phyloP scores from a whole-genome alignment of 2,113 vertebrate species.

The Numida meleagris region DNA sequence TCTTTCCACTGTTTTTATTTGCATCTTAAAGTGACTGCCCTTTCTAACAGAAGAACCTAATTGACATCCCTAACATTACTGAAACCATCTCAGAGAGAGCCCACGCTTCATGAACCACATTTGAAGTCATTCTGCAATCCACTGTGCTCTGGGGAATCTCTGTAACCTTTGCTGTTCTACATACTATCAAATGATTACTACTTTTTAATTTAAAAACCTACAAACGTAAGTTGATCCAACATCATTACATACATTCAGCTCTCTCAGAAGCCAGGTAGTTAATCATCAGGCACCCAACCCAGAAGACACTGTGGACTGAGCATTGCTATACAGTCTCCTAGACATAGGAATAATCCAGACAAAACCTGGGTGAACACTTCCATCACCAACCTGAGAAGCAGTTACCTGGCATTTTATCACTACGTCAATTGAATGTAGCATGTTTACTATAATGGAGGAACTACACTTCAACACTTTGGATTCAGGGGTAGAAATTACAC shows the following conservation, averaged over 20 bases:
- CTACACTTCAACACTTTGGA: not conserved
- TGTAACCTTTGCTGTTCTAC: not conserved
- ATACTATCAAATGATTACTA: not conserved
- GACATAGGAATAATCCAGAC: not conserved
- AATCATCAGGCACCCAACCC: not conserved
- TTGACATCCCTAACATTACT: fast-evolving
- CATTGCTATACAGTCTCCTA: not conserved
- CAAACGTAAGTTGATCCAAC: not conserved
- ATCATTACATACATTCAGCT: not conserved
- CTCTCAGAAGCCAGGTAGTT: not conserved
- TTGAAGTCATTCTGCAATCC: not conserved
- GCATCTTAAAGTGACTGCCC: not conserved
- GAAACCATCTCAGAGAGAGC: not conserved
- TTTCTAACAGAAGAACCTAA: not conserved
- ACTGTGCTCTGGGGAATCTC: not conserved
- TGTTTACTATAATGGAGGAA: not conserved
- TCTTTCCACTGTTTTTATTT: not conserved
- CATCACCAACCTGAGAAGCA: not conserved
- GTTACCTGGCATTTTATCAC: not conserved
- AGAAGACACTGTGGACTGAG: not conserved
- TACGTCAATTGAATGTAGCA: not conserved
- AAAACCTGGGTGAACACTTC: not conserved
- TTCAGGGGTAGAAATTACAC: not conserved
- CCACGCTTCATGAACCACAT: fast-evolving
- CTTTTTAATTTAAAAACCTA: not conserved